Evolutionary conservation across 2,888 invertebrate genomes (phyloP).

Genomic region (Archips xylosteana): DNA sequence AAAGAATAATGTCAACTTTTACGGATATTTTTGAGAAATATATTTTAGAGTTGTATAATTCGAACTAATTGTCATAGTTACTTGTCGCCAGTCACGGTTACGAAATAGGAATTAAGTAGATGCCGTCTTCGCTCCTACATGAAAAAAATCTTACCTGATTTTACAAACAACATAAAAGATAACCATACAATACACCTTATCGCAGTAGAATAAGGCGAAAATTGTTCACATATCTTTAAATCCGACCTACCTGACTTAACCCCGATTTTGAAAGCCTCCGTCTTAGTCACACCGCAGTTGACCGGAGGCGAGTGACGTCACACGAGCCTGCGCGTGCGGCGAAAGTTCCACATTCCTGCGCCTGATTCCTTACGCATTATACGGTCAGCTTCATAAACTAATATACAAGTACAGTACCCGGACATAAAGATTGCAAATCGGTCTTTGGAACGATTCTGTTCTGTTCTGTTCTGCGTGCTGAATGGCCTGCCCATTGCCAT

Average conservation of each 20-base stretch:
- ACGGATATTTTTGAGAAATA: no score
- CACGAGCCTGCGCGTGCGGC: conserved; percentile 49
- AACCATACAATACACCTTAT: not conserved
- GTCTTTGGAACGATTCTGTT: no score
- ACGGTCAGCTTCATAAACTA: not conserved
- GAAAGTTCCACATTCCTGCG: conserved; percentile 67
- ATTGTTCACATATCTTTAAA: not conserved
- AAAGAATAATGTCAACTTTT: no score
- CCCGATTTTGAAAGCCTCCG: conserved; percentile 29
- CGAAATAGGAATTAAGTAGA: no score
- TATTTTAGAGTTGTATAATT: no score
- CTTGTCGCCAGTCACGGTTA: no score
- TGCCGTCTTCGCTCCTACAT: no score
- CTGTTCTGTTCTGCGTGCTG: no score
- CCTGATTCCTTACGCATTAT: conserved; percentile 39
- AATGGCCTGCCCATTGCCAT: no score
- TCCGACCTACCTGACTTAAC: conserved; percentile 19
- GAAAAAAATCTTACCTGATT: no score
- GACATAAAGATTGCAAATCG: no score
- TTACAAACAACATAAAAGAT: not conserved
- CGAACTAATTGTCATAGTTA: no score
- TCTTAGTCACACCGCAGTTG: conserved; percentile 1
- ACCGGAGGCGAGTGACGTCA: conserved; percentile 48
- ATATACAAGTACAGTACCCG: not conserved
- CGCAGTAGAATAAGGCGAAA: not conserved